Base-by-base conservation (phyloP, 1,140 invertebrate genomes). In the Caenorhabditis elegans region DNA sequence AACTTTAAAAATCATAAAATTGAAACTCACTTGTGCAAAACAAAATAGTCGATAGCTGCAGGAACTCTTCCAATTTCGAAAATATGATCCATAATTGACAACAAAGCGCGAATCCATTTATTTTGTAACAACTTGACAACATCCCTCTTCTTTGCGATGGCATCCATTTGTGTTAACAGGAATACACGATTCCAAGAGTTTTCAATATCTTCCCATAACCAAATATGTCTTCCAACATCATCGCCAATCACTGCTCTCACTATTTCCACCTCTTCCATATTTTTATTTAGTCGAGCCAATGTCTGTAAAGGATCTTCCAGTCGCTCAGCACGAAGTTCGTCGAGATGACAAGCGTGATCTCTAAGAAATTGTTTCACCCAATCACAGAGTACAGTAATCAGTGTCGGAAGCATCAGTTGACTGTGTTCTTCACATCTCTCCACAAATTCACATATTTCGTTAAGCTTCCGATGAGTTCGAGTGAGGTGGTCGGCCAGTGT, bases 1-100 rank as follows among this genome's bases (percentile, higher is more conserved):
- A 43, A 8, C 39, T 8, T 43, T 5, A 43, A 43, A 43, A 43
- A 43, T 8, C 5, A 43, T 15, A 43, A 43, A 5, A 43, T 26
- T 17, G 19, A 53, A 53, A 60, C 53, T 60, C n/a, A 70, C 60
- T 70, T 70, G 10, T 70, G 60, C 1, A 70, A n/a, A 39, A 70
- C 60, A n/a, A 70, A 70, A 39, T 70, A 34, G 10, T 31, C 34
- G 17, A 70, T n/a, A 17, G 34, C 60, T 1, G 60, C 34, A 3
- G 60, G 60, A 11, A 70, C 60, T 70, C 34, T 70, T 70, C 60
- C 60, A n/a, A n/a, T 70, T 70, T 70, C 60, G 34, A 39, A 70
- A 22, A 70, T 70, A 22, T 70, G 60, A 43, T 70, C 60, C 60
- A 70, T 70, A 13, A 34, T 70, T 5, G 60, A 70, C 2, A 70